phyloP scores from a whole-genome alignment of 2,888 invertebrate genomes.

The Adineta ricciae region DNA sequence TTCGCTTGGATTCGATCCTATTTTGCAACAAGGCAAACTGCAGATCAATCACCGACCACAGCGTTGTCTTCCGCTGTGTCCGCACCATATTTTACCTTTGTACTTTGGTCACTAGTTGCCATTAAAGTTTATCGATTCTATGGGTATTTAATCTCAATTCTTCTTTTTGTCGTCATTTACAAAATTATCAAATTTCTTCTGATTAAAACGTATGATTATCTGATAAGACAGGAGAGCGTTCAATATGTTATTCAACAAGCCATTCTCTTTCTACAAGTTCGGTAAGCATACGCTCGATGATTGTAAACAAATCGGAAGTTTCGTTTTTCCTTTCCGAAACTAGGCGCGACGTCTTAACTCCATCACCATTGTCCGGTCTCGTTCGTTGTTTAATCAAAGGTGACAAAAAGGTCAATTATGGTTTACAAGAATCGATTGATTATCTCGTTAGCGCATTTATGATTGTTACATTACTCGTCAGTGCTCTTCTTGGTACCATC shows the following conservation, averaged over 20 bases:
- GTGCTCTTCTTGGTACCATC: not conserved
- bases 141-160: not conserved
- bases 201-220: not conserved
- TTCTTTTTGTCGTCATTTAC: not conserved
- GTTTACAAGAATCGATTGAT: conserved; percentile 25
- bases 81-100: not conserved
- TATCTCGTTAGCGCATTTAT: conserved; percentile 24
- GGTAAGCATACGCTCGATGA: not conserved
- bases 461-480: conserved; percentile 20
- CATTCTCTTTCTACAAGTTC: not conserved
- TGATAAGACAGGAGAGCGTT: not conserved
- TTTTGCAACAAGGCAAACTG: not conserved
- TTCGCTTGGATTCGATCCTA: not conserved
- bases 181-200: not conserved
- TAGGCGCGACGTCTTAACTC: conserved; percentile 17
- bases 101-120: not conserved
- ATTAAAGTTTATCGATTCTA: not conserved
- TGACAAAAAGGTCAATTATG: conserved; percentile 25
- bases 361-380: conserved; percentile 20
- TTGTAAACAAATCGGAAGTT: too few species aligned
- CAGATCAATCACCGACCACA: not conserved
- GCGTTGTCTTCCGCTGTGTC: not conserved
- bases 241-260: not conserved
- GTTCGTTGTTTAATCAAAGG: conserved; percentile 1
- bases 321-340: not conserved